Evolutionary conservation across 1,140 invertebrate species (phyloP), one percentile per base, ranked within the genome.

Genomic region (Monomorium pharaonis): DNA sequence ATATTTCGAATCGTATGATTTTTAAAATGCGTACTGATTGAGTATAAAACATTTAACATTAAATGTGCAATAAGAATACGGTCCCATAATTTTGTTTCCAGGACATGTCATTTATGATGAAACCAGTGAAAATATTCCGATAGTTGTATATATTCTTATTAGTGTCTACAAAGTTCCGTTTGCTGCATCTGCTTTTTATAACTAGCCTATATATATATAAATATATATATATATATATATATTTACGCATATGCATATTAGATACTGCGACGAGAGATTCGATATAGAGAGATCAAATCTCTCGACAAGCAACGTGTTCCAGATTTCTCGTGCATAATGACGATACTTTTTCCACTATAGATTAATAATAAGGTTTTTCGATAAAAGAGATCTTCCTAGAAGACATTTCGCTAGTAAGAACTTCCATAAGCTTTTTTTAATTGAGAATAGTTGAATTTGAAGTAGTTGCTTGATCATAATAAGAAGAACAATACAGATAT

Each of bases 81-180:
- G n/a, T 4, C 14, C 42, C 24, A 77, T 75, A 75, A 86, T 56
- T 88, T 88, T 74, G 24, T 77, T 84, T 37, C 77, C 76, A 76
- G 33, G 33, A 88, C 56, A 49, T 24, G 47, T 85, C 87, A 86
- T 81, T 89, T 81, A 83, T 63, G 37, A 67, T 80, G 33, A 47
- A 72, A 21, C 33, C 49, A 83, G 21, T 58, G 37, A 62, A 74
- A 89, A 47, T 69, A 69, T 78, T 86, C 76, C 76, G 83, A 83
- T 86, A 89, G 75, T 63, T 89, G 88, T 89, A 89, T 69, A 89
- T 89, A 89, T 76, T 54, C 77, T 75, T 81, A 69, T 88, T 89
- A 83, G 78, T 86, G 69, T 80, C 69, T 88, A 76, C 42, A 60
- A 85, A 88, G 60, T 76, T 85, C 70, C 76, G 88, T 89, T 74